Conservation (phyloP, 2,888 invertebrate species). For the Euspilapteryx auroguttella region DNA sequence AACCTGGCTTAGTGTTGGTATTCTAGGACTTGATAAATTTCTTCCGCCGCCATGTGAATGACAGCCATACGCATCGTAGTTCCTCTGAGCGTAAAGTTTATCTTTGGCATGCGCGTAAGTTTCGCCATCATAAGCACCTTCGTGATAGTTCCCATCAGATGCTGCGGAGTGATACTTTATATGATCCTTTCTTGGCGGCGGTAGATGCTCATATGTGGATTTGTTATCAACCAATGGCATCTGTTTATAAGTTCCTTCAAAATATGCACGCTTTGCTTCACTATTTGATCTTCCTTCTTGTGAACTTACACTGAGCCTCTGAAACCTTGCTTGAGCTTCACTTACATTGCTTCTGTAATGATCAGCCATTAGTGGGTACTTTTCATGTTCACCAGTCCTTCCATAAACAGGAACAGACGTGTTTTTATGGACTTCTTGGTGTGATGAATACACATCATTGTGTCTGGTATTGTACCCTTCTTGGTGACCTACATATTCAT, state of each 20-base stretch:
- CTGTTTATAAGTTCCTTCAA: slow-evolving; percentile 25
- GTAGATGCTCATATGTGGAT: slow-evolving; percentile 29
- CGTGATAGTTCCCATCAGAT: slow-evolving; percentile 36
- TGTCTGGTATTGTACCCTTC: slow-evolving; percentile 25
- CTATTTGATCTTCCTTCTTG: slow-evolving; percentile 37
- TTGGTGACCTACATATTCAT: slow-evolving; percentile 24
- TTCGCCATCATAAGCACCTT: slow-evolving; percentile 35
- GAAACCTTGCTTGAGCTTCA: slow-evolving; percentile 30
- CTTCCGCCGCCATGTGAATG: slow-evolving; percentile 35
- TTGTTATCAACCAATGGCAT: slow-evolving; percentile 27
- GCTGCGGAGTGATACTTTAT: slow-evolving; percentile 23
- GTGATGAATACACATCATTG: slow-evolving; percentile 35
- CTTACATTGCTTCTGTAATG: slow-evolving; percentile 30
- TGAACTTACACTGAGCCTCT: slow-evolving; percentile 39
- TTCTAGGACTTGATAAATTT: slow-evolving; percentile 32
- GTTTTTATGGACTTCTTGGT: slow-evolving; percentile 31
- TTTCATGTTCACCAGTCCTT: slow-evolving; percentile 26
- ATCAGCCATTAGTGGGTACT: slow-evolving; percentile 26
- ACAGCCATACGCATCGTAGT: slow-evolving; percentile 43
- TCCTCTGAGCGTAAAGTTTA: slow-evolving; percentile 38
- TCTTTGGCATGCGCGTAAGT: slow-evolving; percentile 39
- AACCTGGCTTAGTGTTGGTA: slow-evolving; percentile 47
- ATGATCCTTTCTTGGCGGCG: slow-evolving; percentile 36
- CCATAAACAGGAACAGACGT: slow-evolving; percentile 24
- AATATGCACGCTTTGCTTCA: slow-evolving; percentile 34